Evolutionary conservation across 2,797 vertebrate genomes (phyloP), one percentile per base, ranked within the genome.

Genomic region (Sebastes miniatus): DNA sequence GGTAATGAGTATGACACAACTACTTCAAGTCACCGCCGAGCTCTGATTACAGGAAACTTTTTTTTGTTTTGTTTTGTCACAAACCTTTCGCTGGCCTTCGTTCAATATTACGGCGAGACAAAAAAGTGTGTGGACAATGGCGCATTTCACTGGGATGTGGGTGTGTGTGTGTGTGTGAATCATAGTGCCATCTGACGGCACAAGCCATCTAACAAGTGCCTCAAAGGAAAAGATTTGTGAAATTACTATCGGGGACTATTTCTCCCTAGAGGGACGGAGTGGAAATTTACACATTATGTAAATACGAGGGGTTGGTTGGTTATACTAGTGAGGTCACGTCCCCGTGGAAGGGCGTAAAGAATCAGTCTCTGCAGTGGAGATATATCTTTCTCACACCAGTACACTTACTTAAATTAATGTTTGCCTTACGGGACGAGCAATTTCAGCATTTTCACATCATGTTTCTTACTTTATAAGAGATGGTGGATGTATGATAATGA

Each of bases 151-250:
- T 87, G 87, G 47, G 82, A 83, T 79, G 90, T 91, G 89, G 69
- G 85, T 57, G 87, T 67, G 87, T 73, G 69, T 66, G 72, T 73
- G 81, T 73, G 79, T 77, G 87, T 91, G 92, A 92, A 84, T 93
- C 90, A 91, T 18, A 2, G 56, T 56, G 83, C 89, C 93, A 92
- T 93, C 89, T 93, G 91, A 92, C 82, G 83, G 81, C 86, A 80
- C 32, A 70, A 58, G 59, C 47, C 73, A 59, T 57, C 36, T 50
- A n/a, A 84, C 74, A 79, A 88, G 70, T 68, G 73, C 12, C 65
- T 89, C 66, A 67, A 67, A 84, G 56, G 66, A 80, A 76, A 83
- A 62, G 70, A 89, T 71, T 29, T 69, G 80, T 73, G 71, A 85
- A 82, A 79, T 74, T 56, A 69, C 59, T 59, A 59, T 69, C 2